These are phyloP conservation scores for Platerodrilus igneus DNA, from an alignment of 2,888 invertebrate species.

Conservation along the genomic window DNA sequence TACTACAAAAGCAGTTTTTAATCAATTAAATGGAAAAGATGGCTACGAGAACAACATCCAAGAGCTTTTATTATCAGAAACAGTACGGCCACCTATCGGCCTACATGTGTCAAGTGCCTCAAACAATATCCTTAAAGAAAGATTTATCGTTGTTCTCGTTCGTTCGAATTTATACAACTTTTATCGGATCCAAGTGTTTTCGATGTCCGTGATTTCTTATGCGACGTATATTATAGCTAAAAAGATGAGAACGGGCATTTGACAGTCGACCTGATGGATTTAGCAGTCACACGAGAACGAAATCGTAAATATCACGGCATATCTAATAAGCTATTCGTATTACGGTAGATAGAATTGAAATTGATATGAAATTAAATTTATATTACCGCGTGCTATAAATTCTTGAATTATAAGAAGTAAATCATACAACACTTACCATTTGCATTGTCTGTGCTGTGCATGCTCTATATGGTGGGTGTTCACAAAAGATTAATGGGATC, in stretches of 20 bases:
- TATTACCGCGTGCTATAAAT: slow-evolving; percentile 7
- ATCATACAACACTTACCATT: slow-evolving; percentile 43
- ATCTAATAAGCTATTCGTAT: slow-evolving; percentile 41
- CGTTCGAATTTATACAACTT: slow-evolving; percentile 44
- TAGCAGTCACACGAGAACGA: slow-evolving; percentile 37
- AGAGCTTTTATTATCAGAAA: slow-evolving; percentile 40
- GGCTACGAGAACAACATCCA: slow-evolving; percentile 28
- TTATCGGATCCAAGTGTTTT: slow-evolving; percentile 41
- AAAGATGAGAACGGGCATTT: slow-evolving; percentile 32
- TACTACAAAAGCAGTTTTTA: too few relatives aligned
- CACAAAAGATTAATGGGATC: slow-evolving; percentile 32
- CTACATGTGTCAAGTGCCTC: slow-evolving; percentile 44
- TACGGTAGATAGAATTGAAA: slow-evolving; percentile 23
- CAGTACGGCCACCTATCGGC: slow-evolving; percentile 36
- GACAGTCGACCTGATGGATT: slow-evolving; percentile 38
- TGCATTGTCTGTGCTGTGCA: slow-evolving; percentile 51
- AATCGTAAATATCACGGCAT: slow-evolving; percentile 45
- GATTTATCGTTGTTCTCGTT: slow-evolving; percentile 37
- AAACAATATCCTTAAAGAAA: slow-evolving; percentile 44
- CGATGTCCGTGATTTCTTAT: slow-evolving; percentile 32
- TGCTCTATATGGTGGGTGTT: slow-evolving; percentile 37
- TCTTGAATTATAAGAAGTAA: slow-evolving; percentile 5
- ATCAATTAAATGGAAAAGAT: too few relatives aligned
- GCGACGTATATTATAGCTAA: slow-evolving; percentile 37
- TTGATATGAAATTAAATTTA: slow-evolving; percentile 22